Conservation (phyloP, 2,797 vertebrate species). For the Anguilla anguilla region DNA sequence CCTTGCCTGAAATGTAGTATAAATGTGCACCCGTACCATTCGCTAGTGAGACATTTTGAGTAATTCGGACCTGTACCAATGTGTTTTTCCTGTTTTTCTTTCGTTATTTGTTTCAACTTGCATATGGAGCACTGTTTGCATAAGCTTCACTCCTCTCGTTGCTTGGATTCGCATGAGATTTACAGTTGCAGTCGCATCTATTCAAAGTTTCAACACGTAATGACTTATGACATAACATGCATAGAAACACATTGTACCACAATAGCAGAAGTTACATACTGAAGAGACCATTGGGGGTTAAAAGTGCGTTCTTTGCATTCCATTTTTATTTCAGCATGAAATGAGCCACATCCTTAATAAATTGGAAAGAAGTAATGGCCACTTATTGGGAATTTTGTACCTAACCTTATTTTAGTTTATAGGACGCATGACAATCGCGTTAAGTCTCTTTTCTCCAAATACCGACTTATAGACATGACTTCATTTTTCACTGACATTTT, state of each 20-base stretch:
- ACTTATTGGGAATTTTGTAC: background rate
- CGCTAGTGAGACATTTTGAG: background rate
- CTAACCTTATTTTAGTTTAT: slow-evolving; percentile 6
- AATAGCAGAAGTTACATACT: background rate
- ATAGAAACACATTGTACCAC: background rate
- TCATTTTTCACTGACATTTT: background rate
- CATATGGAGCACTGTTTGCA: background rate
- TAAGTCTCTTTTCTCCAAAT: background rate
- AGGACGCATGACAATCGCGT: slow-evolving; percentile 28
- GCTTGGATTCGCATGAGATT: background rate
- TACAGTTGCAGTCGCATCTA: background rate
- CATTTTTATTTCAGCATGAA: background rate
- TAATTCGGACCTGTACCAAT: background rate
- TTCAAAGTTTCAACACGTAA: background rate
- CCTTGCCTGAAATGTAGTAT: background rate
- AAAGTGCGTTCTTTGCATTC: background rate
- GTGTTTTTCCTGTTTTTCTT: background rate
- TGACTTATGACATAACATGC: background rate
- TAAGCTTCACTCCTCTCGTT: background rate
- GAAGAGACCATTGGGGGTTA: background rate
- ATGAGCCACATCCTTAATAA: background rate
- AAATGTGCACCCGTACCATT: background rate
- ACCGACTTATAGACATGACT: background rate
- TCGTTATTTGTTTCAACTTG: background rate
- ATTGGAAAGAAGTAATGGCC: background rate